Conservation (phyloP, 1,140 invertebrate species). For the Conus betulinus region DNA sequence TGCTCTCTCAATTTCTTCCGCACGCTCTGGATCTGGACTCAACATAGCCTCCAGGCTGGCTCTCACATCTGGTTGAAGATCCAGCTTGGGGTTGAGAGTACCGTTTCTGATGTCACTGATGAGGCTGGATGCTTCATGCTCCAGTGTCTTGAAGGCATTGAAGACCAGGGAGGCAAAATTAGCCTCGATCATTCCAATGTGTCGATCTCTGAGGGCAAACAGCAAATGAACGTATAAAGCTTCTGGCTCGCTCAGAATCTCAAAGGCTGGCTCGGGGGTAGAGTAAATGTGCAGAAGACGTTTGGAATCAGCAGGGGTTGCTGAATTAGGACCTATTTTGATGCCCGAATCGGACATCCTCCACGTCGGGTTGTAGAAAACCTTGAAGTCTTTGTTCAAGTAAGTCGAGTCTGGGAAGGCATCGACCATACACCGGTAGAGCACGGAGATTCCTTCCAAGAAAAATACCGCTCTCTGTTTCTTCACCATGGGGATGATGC, state of each 20-base stretch:
- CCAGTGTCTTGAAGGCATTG: conserved; percentile 64
- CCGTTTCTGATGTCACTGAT: conserved; percentile 68
- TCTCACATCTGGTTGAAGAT: conserved; percentile 61
- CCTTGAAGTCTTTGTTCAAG: conserved; percentile 70
- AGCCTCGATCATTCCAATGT: conserved; percentile 72
- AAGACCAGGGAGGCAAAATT: conserved; percentile 73
- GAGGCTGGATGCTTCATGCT: conserved; percentile 60
- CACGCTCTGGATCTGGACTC: conserved; percentile 66
- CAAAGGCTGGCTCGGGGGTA: conserved; percentile 67
- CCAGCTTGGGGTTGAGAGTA: conserved; percentile 57
- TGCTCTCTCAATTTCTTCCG: conserved; percentile 63
- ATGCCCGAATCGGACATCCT: conserved; percentile 63
- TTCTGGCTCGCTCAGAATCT: conserved; percentile 70
- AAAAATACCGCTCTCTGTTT: conserved; percentile 67
- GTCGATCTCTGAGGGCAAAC: conserved; percentile 70
- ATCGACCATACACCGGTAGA: conserved; percentile 60
- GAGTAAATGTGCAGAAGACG: conserved; percentile 69
- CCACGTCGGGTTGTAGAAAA: conserved; percentile 71
- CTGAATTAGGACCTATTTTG: conserved; percentile 71
- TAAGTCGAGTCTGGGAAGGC: conserved; percentile 55
- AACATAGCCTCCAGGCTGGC: conserved; percentile 60
- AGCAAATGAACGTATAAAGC: conserved; percentile 72
- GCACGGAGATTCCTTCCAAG: conserved; percentile 64
- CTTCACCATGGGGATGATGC: conserved; percentile 65
- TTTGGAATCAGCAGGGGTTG: conserved; percentile 69